phyloP scores from a whole-genome alignment of 2,888 invertebrate species.

The Lapara coniferarum region DNA sequence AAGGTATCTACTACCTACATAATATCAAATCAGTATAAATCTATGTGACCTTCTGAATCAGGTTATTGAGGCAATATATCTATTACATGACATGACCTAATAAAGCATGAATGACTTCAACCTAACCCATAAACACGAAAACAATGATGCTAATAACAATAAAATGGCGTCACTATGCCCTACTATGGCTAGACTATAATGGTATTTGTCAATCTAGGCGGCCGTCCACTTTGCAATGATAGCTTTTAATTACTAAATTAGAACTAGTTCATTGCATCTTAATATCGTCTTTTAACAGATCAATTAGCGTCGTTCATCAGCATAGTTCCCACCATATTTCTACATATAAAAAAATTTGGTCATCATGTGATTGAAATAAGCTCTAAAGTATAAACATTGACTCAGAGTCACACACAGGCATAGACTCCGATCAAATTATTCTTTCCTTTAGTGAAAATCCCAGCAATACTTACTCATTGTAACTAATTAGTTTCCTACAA shows the following conservation, averaged over 20 bases:
- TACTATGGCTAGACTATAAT: slow-evolving; percentile 11
- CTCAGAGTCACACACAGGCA: no score
- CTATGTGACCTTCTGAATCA: neutral
- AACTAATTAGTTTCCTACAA: no score
- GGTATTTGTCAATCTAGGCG: neutral
- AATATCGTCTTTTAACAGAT: neutral
- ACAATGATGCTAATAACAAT: slow-evolving; percentile 10
- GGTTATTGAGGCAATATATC: neutral
- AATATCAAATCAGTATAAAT: neutral
- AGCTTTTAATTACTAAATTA: neutral
- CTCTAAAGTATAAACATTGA: no score
- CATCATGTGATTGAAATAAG: no score
- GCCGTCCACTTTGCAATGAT: neutral
- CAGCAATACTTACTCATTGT: no score
- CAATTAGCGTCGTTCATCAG: no score
- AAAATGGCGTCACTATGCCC: slow-evolving; percentile 18
- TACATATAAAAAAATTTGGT: no score
- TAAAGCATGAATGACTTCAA: slow-evolving; percentile 44
- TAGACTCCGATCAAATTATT: no score
- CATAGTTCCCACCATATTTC: no score
- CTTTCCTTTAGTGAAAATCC: no score
- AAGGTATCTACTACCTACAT: no score
- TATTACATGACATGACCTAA: slow-evolving; percentile 35
- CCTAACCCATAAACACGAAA: slow-evolving; percentile 44
- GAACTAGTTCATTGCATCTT: neutral